phyloP scores from a whole-genome alignment of 2,797 vertebrate species.

The Jordanella pulchra region DNA sequence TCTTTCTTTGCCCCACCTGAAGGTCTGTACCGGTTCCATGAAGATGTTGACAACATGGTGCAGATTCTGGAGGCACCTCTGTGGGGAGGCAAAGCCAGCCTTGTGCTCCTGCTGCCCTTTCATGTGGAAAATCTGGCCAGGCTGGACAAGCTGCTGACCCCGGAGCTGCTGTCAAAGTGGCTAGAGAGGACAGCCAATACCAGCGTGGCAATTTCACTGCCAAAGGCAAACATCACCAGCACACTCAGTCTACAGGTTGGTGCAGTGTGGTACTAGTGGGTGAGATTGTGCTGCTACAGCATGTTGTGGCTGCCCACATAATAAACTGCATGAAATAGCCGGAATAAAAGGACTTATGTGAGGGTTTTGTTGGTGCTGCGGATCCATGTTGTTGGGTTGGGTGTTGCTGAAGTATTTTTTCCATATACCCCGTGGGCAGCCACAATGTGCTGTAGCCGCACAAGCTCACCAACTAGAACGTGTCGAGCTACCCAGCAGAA shows the following conservation, averaged over 20 bases:
- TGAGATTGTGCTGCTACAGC: too few species aligned
- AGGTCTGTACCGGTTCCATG: conserved; percentile 69
- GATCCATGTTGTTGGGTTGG: too few species aligned
- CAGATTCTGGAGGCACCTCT: conserved; percentile 72
- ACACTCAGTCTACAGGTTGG: conserved; percentile 72
- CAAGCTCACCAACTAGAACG: too few species aligned
- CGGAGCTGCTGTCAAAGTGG: conserved; percentile 69
- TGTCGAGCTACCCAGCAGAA: too few species aligned
- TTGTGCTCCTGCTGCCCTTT: conserved; percentile 74
- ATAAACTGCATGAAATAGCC: too few species aligned
- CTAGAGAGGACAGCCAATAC: conserved; percentile 54
- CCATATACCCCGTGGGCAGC: too few species aligned
- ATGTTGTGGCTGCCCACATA: too few species aligned
- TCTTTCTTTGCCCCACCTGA: conserved; percentile 13
- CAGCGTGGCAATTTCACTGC: conserved; percentile 70
- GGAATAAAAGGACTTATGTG: too few species aligned
- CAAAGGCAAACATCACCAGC: conserved; percentile 66
- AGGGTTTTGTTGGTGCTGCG: too few species aligned
- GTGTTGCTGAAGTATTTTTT: too few species aligned
- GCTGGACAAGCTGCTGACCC: conserved; percentile 72
- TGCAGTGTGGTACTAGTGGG: not conserved
- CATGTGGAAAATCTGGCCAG: conserved; percentile 69
- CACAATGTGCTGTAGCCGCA: too few species aligned
- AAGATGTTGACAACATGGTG: conserved; percentile 76
- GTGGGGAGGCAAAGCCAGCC: conserved; percentile 62